Evolutionary conservation across 2,113 vertebrate species (phyloP).

Genomic region (Spea multiplicata): DNA sequence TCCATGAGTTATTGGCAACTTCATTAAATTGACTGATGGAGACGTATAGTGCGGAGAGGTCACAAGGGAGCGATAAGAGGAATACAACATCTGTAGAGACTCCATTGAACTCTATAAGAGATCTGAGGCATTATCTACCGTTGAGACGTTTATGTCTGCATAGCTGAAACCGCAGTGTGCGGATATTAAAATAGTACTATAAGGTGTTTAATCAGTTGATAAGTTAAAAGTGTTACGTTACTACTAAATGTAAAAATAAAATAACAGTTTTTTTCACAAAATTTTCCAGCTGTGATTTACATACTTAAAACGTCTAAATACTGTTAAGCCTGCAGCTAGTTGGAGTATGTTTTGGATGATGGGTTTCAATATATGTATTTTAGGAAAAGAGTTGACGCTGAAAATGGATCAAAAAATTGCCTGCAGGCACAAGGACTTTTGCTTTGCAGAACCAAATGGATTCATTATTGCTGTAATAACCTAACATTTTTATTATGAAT

Average conservation of each 20-base stretch:
- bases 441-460: neutral
- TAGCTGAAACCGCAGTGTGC: neutral
- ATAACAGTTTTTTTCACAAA: neutral
- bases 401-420: conserved; percentile 10
- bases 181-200: neutral
- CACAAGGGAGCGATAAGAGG: conserved; percentile 24
- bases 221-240: neutral
- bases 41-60: conserved; percentile 27
- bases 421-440: neutral
- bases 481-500: neutral
- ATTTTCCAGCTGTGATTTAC: conserved; percentile 6
- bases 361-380: neutral
- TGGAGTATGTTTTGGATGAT: neutral
- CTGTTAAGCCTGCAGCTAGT: neutral
- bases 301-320: neutral
- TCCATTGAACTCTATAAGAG: neutral
- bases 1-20: conserved; percentile 43
- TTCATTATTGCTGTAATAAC: neutral
- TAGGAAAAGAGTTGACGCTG: neutral
- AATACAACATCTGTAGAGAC: conserved; percentile 2
- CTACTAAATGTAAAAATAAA: neutral
- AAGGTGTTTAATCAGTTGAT: neutral
- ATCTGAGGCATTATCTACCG: neutral
- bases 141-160: conserved; percentile 7
- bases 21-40: conserved; percentile 43